Conservation (phyloP, 2,888 invertebrate species). For the Encarsia formosa region DNA sequence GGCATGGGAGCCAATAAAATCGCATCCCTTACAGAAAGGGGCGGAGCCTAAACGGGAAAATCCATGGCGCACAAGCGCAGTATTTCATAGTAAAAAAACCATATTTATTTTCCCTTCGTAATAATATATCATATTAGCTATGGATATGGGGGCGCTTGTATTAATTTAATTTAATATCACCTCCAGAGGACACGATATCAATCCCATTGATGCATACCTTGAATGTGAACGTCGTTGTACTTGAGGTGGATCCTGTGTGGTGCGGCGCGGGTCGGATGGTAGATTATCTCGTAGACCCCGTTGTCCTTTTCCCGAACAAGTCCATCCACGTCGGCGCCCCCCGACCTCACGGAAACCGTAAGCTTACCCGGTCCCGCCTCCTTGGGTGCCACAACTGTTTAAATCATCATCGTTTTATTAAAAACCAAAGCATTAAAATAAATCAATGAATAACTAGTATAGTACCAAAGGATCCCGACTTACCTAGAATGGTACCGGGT, state of each 20-base stretch:
- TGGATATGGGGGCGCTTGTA: no score
- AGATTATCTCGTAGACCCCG: slow-evolving; percentile 77
- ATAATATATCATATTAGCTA: no score
- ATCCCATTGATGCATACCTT: slow-evolving; percentile 50
- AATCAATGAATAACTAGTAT: background rate
- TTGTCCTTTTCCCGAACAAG: slow-evolving; percentile 70
- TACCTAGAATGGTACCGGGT: slow-evolving; percentile 73
- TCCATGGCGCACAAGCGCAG: no score
- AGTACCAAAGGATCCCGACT: slow-evolving; percentile 30
- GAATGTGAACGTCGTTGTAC: slow-evolving; percentile 79
- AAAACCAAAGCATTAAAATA: slow-evolving; percentile 25
- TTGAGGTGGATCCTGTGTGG: slow-evolving; percentile 81
- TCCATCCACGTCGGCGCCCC: slow-evolving; percentile 77
- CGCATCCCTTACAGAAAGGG: no score
- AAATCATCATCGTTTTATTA: no score
- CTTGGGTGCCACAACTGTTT: slow-evolving; percentile 67
- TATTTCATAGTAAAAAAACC: no score
- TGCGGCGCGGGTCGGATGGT: slow-evolving; percentile 82
- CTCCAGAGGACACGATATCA: no score
- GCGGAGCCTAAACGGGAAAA: no score
- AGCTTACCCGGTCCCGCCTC: slow-evolving; percentile 83
- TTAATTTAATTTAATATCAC: no score
- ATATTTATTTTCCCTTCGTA: no score
- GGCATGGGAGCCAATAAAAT: no score
- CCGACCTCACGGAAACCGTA: slow-evolving; percentile 75